phyloP scores from a whole-genome alignment of 2,113 vertebrate genomes.

The Macquaria australasica region DNA sequence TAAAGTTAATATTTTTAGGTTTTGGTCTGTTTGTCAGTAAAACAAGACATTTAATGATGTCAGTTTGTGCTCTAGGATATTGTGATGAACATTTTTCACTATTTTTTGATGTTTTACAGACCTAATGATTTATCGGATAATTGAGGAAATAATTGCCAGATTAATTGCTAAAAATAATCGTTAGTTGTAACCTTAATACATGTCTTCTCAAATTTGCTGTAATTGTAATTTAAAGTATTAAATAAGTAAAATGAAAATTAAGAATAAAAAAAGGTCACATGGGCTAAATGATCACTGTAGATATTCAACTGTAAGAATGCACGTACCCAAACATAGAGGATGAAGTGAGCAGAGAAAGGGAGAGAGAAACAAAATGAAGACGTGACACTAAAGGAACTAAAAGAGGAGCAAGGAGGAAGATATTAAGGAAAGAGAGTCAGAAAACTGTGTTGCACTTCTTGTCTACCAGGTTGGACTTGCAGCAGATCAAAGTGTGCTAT shows the following conservation, averaged over 20 bases:
- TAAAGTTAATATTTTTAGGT: background rate
- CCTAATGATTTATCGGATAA: no score
- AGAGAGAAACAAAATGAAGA: background rate
- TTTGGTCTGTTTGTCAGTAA: background rate
- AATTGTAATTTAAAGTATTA: background rate
- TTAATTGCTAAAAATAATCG: background rate
- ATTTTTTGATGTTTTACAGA: background rate
- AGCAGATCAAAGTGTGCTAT: conserved; percentile 53
- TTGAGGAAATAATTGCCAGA: background rate
- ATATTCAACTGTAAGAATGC: background rate
- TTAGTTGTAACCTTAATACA: background rate
- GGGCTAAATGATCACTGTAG: background rate
- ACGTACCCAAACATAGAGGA: background rate
- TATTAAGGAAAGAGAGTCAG: background rate
- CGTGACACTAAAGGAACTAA: background rate
- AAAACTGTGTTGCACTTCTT: background rate
- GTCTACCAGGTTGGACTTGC: background rate
- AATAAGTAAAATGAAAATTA: no score
- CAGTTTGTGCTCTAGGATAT: background rate
- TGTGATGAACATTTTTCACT: no score
- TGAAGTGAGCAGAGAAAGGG: background rate
- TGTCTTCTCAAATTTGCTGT: background rate
- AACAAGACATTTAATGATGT: background rate
- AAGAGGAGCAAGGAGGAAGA: background rate
- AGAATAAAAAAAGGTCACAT: background rate